Conservation (phyloP, 2,113 vertebrate genomes). For the Hyla sarda region DNA sequence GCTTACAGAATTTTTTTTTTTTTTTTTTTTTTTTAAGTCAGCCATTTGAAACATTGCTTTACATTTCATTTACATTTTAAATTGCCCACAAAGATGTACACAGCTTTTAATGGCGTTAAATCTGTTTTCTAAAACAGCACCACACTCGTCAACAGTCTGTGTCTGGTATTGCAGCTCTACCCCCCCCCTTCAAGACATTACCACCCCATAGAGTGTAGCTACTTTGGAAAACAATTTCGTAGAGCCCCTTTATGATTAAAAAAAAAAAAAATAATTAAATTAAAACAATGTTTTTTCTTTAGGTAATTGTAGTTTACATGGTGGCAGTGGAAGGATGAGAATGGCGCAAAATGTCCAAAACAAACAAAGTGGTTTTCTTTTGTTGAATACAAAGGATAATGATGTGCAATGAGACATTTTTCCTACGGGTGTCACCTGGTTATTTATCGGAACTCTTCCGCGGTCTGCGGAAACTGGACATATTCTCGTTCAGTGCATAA, state of each 20-base stretch:
- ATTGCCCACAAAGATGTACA: no score
- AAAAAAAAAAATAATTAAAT: constrained; percentile 8
- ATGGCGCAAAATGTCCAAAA: no score
- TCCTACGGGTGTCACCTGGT: constrained; percentile 59
- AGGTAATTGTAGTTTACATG: constrained; percentile 1
- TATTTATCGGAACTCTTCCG: constrained; percentile 95
- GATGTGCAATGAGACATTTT: constrained; percentile 80
- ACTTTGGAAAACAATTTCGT: neutral
- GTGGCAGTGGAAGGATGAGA: constrained; percentile 64
- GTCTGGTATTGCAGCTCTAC: neutral
- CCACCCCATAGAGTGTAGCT: no score
- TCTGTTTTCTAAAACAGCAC: neutral
- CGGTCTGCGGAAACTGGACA: constrained; percentile 91
- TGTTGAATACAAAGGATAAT: constrained; percentile 76
- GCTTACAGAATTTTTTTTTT: no score
- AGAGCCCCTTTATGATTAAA: neutral
- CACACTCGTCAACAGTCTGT: neutral
- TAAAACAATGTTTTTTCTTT: no score
- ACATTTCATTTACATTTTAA: neutral
- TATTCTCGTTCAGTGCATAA: constrained; percentile 92
- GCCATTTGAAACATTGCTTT: neutral
- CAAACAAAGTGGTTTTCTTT: constrained; percentile 63
- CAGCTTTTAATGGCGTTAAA: no score
- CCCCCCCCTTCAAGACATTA: no score
- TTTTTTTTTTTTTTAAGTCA: no score